phyloP scores from a whole-genome alignment of 2,113 vertebrate genomes.

The Azemiops feae region DNA sequence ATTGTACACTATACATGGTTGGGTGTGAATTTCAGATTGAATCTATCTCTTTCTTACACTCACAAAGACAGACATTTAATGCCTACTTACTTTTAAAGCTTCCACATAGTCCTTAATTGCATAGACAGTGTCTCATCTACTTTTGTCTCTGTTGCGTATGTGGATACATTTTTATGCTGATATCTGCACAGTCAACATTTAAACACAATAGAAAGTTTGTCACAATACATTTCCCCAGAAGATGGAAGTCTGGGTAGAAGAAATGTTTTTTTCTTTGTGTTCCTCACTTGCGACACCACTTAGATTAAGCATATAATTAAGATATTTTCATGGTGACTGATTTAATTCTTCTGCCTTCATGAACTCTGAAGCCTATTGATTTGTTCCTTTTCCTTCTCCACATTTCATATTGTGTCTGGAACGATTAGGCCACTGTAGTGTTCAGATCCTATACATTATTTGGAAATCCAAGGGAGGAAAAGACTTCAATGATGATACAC shows the following conservation, averaged over 20 bases:
- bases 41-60: neutral
- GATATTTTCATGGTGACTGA: constrained; percentile 53
- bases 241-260: neutral
- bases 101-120: neutral
- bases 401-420: constrained; percentile 31
- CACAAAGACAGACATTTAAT: neutral
- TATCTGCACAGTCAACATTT: constrained; percentile 10
- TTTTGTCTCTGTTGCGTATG: neutral
- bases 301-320: constrained; percentile 56
- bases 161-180: constrained; percentile 1
- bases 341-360: constrained; percentile 29
- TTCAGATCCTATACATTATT: constrained; percentile 47
- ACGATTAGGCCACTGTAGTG: constrained; percentile 43
- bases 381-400: constrained; percentile 28
- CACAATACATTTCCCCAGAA: constrained; percentile 9
- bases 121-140: neutral
- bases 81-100: neutral
- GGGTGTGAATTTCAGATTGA: neutral
- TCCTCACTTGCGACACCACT: constrained; percentile 27
- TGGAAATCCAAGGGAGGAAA: constrained; percentile 17
- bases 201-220: neutral
- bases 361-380: constrained; percentile 33
- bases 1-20: neutral
- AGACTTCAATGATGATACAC: constrained; percentile 43
- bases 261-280: neutral